A percentile compares a stretch with the other conserved stretches of the same genome.
Conservation (phyloP, 2,113 vertebrate genomes). For the Lycaon pictus region DNA sequence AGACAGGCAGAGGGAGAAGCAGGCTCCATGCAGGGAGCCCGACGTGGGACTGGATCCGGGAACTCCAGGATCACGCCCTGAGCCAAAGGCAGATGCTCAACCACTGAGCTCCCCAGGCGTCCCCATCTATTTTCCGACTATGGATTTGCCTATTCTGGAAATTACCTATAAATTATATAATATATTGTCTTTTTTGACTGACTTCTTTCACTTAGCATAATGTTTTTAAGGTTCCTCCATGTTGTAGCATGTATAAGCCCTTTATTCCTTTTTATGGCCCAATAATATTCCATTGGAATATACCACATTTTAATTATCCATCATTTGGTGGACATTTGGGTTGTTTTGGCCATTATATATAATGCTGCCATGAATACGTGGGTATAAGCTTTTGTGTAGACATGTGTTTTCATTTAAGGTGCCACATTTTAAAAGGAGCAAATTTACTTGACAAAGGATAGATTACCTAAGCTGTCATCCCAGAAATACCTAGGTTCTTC, state of each 20-base stretch:
- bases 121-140: too few species aligned
- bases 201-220: background rate
- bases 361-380: background rate
- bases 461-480: background rate
- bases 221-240: constrained; percentile 17
- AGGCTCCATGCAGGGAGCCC: too few species aligned
- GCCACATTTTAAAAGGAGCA: background rate
- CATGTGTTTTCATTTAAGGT: background rate
- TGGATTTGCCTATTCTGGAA: background rate
- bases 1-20: too few species aligned
- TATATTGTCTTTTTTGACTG: background rate
- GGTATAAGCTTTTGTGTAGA: background rate
- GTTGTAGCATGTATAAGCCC: background rate
- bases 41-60: too few species aligned
- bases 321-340: background rate
- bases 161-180: background rate
- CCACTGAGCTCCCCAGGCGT: too few species aligned
- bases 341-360: background rate
- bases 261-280: background rate
- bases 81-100: too few species aligned
- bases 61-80: too few species aligned
- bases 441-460: background rate
- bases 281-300: background rate
- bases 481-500: background rate
- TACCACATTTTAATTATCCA: background rate